Percentiles rank a stretch among this genome's conserved stretches.
Evolutionary conservation across 2,113 vertebrate genomes (phyloP).

Genomic region (Stictonetta naevosa): DNA sequence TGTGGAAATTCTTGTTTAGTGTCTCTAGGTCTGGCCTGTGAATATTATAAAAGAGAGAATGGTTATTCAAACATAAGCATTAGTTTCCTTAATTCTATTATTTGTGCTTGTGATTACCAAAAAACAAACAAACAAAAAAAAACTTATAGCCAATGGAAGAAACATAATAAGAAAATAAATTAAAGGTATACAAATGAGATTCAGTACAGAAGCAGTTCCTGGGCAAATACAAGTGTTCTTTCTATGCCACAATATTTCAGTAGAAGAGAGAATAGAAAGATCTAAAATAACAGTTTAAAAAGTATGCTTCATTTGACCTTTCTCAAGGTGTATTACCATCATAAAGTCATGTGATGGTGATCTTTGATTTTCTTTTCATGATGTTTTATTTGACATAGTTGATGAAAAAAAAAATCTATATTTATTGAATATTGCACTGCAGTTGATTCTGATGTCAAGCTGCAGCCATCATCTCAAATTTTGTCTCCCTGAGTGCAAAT

Average conservation of each 20-base stretch:
- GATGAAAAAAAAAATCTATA: constrained; percentile 55
- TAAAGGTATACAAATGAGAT: neutral
- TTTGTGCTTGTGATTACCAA: neutral
- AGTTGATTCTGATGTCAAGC: neutral
- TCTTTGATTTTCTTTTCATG: constrained; percentile 56
- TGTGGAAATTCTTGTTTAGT: neutral
- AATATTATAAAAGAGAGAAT: neutral
- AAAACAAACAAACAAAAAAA: neutral
- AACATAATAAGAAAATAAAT: neutral
- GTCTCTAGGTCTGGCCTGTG: neutral
- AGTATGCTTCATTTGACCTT: constrained; percentile 25
- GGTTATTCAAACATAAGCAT: neutral
- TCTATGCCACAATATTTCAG: neutral
- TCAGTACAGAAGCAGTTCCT: neutral
- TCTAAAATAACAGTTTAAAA: neutral
- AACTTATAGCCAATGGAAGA: neutral
- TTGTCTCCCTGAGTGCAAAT: neutral
- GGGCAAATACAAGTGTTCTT: neutral
- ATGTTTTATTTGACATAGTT: constrained; percentile 44
- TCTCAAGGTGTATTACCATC: neutral
- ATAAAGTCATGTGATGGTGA: neutral
- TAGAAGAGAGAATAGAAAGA: neutral
- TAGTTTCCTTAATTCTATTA: neutral
- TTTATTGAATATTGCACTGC: constrained; percentile 27
- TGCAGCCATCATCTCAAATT: neutral